Evolutionary conservation across 2,888 invertebrate genomes (phyloP).

Genomic region (Apodemia zela): DNA sequence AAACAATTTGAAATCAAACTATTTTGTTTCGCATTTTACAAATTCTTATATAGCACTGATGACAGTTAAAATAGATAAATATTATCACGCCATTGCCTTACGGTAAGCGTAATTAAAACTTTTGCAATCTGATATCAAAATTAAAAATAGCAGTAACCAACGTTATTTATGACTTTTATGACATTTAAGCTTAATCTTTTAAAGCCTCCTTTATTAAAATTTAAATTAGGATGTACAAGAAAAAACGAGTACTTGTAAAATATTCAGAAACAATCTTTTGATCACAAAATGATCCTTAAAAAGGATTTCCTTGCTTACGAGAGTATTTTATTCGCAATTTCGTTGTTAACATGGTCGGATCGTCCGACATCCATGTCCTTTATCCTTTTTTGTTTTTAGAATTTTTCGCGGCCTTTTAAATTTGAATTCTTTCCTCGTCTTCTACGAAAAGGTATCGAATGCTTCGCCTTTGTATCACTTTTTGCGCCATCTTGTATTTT

Average conservation of each 20-base stretch:
- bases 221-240: not conserved
- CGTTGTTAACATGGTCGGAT: slow-evolving; percentile 44
- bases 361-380: slow-evolving; percentile 50
- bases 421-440: slow-evolving; percentile 75
- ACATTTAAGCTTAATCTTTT: not conserved
- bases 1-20: too few relatives aligned
- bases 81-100: too few relatives aligned
- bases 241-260: slow-evolving; percentile 3
- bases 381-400: slow-evolving; percentile 58
- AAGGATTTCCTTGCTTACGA: slow-evolving; percentile 33
- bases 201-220: not conserved
- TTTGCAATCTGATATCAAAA: not conserved
- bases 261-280: slow-evolving; percentile 13
- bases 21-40: too few relatives aligned
- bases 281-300: slow-evolving; percentile 26
- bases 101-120: too few relatives aligned
- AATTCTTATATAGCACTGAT: too few relatives aligned
- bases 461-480: slow-evolving; percentile 78
- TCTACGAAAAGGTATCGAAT: slow-evolving; percentile 77
- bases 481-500: slow-evolving; percentile 65
- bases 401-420: slow-evolving; percentile 69
- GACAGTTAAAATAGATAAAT: too few relatives aligned
- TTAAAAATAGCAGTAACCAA: not conserved
- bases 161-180: not conserved
- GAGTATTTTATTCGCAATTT: slow-evolving; percentile 38